Evolutionary conservation across 2,797 vertebrate species (phyloP).

Genomic region (Chloroceryle inda): DNA sequence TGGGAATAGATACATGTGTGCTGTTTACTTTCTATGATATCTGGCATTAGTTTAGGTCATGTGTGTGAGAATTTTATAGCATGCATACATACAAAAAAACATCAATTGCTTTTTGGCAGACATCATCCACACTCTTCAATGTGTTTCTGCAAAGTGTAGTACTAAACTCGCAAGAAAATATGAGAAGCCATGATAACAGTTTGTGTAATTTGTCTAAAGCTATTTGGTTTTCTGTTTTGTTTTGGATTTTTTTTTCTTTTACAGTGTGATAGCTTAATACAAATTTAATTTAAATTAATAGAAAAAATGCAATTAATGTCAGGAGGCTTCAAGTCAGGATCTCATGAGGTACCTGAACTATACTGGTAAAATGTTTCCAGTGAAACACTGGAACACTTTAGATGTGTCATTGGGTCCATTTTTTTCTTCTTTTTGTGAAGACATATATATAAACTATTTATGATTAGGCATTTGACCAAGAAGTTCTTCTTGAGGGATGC

Average conservation of each 20-base stretch:
- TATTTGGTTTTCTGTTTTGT: not conserved
- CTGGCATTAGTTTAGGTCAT: slow-evolving; percentile 56
- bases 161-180: slow-evolving; percentile 2
- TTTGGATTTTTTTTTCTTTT: not conserved
- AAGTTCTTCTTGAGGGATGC: slow-evolving; percentile 48
- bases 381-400: not conserved
- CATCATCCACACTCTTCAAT: not conserved
- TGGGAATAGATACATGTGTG: slow-evolving; percentile 89
- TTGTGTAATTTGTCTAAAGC: not conserved
- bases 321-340: not conserved
- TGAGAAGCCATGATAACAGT: not conserved
- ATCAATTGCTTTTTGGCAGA: slow-evolving; percentile 8
- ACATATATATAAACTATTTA: slow-evolving; percentile 44
- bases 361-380: not conserved
- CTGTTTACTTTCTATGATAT: slow-evolving; percentile 66
- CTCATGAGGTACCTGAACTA: not conserved
- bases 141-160: not conserved
- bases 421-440: not conserved
- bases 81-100: not conserved
- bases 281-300: not conserved
- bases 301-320: not conserved
- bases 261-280: not conserved
- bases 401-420: not conserved
- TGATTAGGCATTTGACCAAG: slow-evolving; percentile 35
- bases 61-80: slow-evolving; percentile 12